A percentile compares a stretch with the other conserved stretches of the same genome.
Conservation (phyloP, 1,140 invertebrate species). For the Drosophila carrolli region DNA sequence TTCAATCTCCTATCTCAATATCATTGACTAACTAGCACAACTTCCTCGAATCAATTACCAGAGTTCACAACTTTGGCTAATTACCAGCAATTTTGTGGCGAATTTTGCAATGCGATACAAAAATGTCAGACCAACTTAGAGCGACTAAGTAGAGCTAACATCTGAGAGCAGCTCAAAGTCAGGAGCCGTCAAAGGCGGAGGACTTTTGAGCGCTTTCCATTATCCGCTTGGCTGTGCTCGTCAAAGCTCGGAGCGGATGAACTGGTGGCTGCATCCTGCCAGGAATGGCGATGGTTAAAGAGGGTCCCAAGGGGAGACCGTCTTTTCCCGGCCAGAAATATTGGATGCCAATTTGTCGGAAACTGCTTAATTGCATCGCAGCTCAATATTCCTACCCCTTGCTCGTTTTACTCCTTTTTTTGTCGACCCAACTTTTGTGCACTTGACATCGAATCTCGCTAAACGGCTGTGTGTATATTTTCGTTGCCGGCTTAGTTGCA, state of each 20-base stretch:
- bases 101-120: slow-evolving; percentile 35
- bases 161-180: slow-evolving; percentile 34
- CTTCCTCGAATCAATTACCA: slow-evolving; percentile 26
- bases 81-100: slow-evolving; percentile 34
- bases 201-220: slow-evolving; percentile 51
- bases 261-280: slow-evolving; percentile 42
- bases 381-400: slow-evolving; percentile 60
- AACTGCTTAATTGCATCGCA: slow-evolving; percentile 78
- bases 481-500: slow-evolving; percentile 39
- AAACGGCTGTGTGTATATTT: slow-evolving; percentile 19
- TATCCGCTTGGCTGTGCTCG: slow-evolving; percentile 51
- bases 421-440: slow-evolving; percentile 3
- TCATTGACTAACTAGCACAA: slow-evolving; percentile 5
- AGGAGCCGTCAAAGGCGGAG: slow-evolving; percentile 37
- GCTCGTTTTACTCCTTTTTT: slow-evolving; percentile 2
- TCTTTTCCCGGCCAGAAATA: slow-evolving; percentile 46
- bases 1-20: slow-evolving; percentile 18
- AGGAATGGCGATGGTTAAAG: not conserved
- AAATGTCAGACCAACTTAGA: slow-evolving; percentile 32
- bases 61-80: slow-evolving; percentile 39
- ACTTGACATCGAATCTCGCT: slow-evolving; percentile 20
- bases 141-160: slow-evolving; percentile 13
- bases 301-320: not conserved
- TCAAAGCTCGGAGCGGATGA: slow-evolving; percentile 46
- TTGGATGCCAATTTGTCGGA: slow-evolving; percentile 63